Evolutionary conservation across 2,888 invertebrate genomes (phyloP), one percentile per base, ranked within the genome.

Genomic region (Eupithecia inturbata): DNA sequence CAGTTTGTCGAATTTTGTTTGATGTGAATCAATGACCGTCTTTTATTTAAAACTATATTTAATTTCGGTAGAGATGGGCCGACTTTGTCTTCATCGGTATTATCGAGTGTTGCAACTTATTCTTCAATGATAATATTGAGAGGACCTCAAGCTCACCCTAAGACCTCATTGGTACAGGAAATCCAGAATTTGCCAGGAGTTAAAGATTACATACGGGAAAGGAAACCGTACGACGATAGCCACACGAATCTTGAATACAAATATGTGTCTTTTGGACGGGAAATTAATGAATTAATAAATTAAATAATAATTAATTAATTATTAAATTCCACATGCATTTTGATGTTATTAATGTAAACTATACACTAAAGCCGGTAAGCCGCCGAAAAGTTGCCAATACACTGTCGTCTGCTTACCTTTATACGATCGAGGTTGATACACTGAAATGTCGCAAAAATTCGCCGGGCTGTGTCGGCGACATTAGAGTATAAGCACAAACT

Each of bases 1-100:
- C 9, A 9, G 9, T n/a, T n/a, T n/a, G 6, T 19, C 6, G n/a
- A 49, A 49, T n/a, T 49, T 49, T 49, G 3, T 49, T 49, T n/a
- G 49, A 16, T n/a, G 3, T 6, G 7, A 49, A 49, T 14, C 9
- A 49, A n/a, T 49, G 3, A 49, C n/a, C 7, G 49, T 53, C 22
- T 1, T 22, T 53, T 22, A 53, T 22, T 10, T n/a, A 22, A 53
- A 22, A 22, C n/a, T 26, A 19, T 53, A 26, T 39, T 53, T 70
- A 2, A 62, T 76, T 73, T 33, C 83, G 93, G 93, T 71, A 92
- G 36, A 86, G 87, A 70, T 94, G 93, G 93, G 92, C 87, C 6
- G 94, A 94, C 77, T 92, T 93, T 76, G 76, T 91, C 26, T 81
- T 93, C 0, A 85, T 91, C 10, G 91, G 90, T 0, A 85, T 92